Conservation (phyloP, 2,797 vertebrate genomes). For the Mallotus villosus region DNA sequence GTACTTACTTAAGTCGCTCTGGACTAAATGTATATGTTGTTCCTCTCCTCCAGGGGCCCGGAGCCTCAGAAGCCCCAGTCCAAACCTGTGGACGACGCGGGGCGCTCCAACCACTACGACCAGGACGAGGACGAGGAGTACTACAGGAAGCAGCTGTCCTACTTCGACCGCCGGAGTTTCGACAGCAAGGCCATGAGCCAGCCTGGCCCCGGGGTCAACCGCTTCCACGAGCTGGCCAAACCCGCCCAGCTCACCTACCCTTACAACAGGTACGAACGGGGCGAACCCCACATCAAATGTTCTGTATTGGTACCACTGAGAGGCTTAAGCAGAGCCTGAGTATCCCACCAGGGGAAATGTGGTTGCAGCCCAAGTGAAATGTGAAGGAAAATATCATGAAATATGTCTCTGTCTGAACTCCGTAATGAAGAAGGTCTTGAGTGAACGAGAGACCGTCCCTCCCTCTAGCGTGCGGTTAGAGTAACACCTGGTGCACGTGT, state of each 20-base stretch:
- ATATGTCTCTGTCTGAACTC: no score
- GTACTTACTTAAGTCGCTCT: no score
- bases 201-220: conserved; percentile 74
- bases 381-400: no score
- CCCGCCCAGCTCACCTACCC: conserved; percentile 83
- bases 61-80: conserved; percentile 94
- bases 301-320: no score
- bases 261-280: conserved; percentile 77
- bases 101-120: conserved; percentile 91
- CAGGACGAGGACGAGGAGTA: conserved; percentile 96
- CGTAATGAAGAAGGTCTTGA: background rate
- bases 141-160: conserved; percentile 95
- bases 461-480: background rate
- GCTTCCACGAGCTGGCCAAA: conserved; percentile 84
- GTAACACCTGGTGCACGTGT: background rate
- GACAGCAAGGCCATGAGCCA: conserved; percentile 86
- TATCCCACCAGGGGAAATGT: no score
- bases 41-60: conserved; percentile 79
- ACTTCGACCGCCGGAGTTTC: conserved; percentile 93
- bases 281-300: no score
- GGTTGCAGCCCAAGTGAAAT: no score
- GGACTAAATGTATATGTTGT: no score
- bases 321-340: background rate
- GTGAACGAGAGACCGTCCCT: background rate
- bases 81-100: conserved; percentile 85